These are phyloP conservation scores for Chamaetylas fuelleborni DNA, from an alignment of 2,113 vertebrate species.

Conservation along the genomic window DNA sequence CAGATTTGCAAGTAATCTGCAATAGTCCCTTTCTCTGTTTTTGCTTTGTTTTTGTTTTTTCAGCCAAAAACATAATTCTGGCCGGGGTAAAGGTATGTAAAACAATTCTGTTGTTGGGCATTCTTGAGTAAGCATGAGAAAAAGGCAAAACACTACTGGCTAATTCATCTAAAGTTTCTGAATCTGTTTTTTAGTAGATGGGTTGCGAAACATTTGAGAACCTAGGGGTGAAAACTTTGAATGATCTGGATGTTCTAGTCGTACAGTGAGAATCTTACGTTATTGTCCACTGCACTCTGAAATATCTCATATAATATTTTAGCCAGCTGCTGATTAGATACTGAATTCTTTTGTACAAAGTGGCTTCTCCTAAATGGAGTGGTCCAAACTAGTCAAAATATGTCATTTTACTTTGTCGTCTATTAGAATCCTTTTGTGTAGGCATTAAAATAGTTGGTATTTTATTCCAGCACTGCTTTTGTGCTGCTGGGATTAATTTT, in stretches of 20 bases:
- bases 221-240: background rate
- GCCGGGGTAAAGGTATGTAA: constrained; percentile 92
- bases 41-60: constrained; percentile 19
- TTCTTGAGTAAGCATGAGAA: background rate
- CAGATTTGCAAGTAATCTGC: background rate
- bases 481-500: background rate
- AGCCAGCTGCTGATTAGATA: background rate
- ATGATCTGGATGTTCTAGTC: background rate
- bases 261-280: rapidly evolving
- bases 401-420: background rate
- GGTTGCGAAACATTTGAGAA: background rate
- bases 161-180: background rate
- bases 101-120: background rate
- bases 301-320: background rate
- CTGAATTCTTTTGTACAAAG: background rate
- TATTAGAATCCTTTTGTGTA: background rate
- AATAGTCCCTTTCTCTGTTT: background rate
- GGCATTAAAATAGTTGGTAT: background rate
- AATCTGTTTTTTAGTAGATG: background rate
- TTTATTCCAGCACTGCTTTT: background rate
- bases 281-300: background rate
- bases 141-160: background rate
- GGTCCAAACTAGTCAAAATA: background rate
- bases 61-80: constrained; percentile 97
- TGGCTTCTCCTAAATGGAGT: background rate